These are phyloP conservation scores for Epinephelus malabaricus DNA, from an alignment of 2,797 vertebrate species.

Conservation along the genomic window DNA sequence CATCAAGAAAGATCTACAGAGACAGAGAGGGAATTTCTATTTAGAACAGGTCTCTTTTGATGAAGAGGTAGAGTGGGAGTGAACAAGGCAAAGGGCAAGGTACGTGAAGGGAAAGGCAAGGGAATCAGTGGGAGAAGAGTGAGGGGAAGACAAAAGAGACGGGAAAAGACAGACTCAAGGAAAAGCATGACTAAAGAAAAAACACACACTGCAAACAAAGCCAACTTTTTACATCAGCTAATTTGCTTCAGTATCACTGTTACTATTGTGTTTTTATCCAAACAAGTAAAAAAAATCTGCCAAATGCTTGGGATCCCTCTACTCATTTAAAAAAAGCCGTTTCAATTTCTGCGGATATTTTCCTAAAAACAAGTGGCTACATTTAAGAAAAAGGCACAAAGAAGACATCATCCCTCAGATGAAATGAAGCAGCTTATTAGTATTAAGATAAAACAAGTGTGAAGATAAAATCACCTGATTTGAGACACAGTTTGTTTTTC, in stretches of 20 bases:
- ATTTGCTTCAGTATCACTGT: neutral
- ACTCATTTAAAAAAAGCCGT: neutral
- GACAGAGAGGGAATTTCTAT: constrained; percentile 60
- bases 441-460: neutral
- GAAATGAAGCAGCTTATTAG: constrained; percentile 14
- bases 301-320: neutral
- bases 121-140: constrained; percentile 39
- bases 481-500: neutral
- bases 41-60: constrained; percentile 57
- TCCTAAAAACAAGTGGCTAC: neutral
- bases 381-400: neutral
- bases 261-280: neutral
- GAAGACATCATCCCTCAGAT: neutral
- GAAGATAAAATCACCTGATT: neutral
- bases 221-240: neutral
- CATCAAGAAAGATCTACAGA: constrained; percentile 61
- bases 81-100: constrained; percentile 48
- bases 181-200: constrained; percentile 7
- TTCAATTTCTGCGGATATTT: neutral
- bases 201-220: neutral
- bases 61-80: constrained; percentile 54
- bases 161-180: neutral
- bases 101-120: constrained; percentile 40
- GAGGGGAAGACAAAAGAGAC: neutral
- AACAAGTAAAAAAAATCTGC: neutral